phyloP scores from a whole-genome alignment of 2,888 invertebrate genomes.

The Monochamus alternatus region DNA sequence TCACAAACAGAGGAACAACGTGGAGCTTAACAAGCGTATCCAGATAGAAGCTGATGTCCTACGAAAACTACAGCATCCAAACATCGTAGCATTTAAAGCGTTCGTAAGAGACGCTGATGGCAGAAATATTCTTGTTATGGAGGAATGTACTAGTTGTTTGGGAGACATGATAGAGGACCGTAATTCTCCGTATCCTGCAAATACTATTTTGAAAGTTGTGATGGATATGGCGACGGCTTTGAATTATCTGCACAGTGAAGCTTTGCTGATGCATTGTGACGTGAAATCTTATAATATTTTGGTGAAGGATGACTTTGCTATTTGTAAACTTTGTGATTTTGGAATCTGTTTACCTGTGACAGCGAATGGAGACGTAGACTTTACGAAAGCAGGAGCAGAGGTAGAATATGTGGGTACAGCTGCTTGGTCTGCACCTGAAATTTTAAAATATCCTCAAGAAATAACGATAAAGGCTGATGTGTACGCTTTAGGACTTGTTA shows the following conservation, averaged over 20 bases:
- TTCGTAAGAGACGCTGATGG: constrained; percentile 73
- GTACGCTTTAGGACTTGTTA: constrained; percentile 84
- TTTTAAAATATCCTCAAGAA: constrained; percentile 74
- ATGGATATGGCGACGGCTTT: constrained; percentile 81
- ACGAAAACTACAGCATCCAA: constrained; percentile 81
- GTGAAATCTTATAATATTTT: constrained; percentile 89
- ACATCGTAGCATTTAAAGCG: constrained; percentile 85
- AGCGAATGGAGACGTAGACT: constrained; percentile 76
- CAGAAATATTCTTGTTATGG: constrained; percentile 82
- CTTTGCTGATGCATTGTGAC: constrained; percentile 85
- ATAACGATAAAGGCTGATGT: constrained; percentile 84
- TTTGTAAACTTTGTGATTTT: constrained; percentile 88
- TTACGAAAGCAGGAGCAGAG: constrained; percentile 71
- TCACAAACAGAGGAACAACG: constrained; percentile 63
- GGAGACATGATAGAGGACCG: constrained; percentile 83
- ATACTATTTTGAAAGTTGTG: constrained; percentile 78
- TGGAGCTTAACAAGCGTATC: constrained; percentile 74
- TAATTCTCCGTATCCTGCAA: constrained; percentile 77
- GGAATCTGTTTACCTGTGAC: constrained; percentile 85
- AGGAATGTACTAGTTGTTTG: constrained; percentile 82
- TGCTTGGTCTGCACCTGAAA: constrained; percentile 87
- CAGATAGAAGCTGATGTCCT: constrained; percentile 82
- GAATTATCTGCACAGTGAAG: constrained; percentile 84
- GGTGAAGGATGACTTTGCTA: constrained; percentile 82
- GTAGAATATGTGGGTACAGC: constrained; percentile 82